These are phyloP conservation scores for Capreolus pygargus DNA, from an alignment of 2,113 vertebrate genomes.

Conservation along the genomic window DNA sequence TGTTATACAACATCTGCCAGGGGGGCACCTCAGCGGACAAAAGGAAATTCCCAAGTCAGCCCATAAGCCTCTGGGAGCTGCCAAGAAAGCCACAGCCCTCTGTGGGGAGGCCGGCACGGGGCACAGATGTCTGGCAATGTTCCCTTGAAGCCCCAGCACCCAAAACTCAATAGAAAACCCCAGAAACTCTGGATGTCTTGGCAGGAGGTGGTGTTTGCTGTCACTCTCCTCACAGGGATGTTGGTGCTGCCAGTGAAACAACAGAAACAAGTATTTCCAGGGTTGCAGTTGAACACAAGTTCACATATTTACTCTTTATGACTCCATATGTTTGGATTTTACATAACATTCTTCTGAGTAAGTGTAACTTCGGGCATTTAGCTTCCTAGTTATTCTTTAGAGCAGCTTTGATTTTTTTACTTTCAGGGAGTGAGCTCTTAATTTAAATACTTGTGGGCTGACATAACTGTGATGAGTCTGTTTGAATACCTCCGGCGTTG, in stretches of 20 bases:
- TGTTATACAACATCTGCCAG: neutral
- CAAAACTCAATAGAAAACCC: neutral
- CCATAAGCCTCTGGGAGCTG: neutral
- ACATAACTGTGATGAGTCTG: neutral
- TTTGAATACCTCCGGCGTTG: accelerated
- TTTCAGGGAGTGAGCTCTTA: neutral
- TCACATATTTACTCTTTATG: neutral
- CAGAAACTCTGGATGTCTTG: neutral
- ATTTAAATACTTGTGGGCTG: neutral
- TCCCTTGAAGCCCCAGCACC: neutral
- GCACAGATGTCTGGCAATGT: neutral
- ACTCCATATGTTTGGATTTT: neutral
- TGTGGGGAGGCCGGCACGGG: accelerated
- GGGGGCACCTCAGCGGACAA: too few relatives aligned
- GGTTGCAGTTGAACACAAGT: neutral
- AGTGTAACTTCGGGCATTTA: neutral
- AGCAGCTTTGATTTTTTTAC: neutral
- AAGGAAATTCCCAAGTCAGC: neutral
- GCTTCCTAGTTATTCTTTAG: neutral
- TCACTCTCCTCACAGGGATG: accelerated
- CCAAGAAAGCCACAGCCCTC: neutral
- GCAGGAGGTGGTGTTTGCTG: neutral
- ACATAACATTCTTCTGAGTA: neutral
- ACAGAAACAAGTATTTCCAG: neutral
- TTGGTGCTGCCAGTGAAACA: accelerated